Conservation (phyloP, 2,113 vertebrate genomes). For the Fulica atra region DNA sequence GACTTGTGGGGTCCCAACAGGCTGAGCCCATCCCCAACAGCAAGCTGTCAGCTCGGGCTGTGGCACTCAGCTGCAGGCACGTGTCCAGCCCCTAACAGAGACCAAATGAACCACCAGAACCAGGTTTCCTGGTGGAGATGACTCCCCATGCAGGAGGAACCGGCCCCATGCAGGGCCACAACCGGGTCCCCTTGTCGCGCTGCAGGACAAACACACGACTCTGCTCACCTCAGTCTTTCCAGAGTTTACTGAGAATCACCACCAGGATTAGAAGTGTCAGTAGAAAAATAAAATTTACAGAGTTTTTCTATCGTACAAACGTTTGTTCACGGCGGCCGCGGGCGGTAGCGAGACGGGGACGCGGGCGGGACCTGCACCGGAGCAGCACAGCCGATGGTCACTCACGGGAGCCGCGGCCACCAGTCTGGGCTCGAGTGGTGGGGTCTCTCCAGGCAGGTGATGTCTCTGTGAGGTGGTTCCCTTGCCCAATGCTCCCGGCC, state of each 20-base stretch:
- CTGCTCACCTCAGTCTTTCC: not conserved
- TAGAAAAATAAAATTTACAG: conserved; percentile 62
- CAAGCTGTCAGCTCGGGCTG: rapidly evolving
- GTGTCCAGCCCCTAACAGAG: not conserved
- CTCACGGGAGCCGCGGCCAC: not conserved
- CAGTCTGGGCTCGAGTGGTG: rapidly evolving
- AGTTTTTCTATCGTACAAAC: conserved; percentile 16
- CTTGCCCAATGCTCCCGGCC: rapidly evolving
- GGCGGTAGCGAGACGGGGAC: rapidly evolving
- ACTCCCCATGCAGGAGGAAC: rapidly evolving
- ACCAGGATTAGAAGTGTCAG: conserved; percentile 11
- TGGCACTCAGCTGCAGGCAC: not conserved
- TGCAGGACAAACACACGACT: not conserved
- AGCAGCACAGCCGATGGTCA: not conserved
- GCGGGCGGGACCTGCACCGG: rapidly evolving
- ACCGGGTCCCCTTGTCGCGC: rapidly evolving
- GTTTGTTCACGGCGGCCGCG: not conserved
- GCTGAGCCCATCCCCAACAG: not conserved
- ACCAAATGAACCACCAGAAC: not conserved
- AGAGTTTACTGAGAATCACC: conserved; percentile 46
- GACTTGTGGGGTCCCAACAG: rapidly evolving
- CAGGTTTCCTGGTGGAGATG: not conserved
- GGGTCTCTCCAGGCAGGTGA: not conserved
- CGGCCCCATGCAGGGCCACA: rapidly evolving
- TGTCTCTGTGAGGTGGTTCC: not conserved